These are phyloP conservation scores for Drosophila neutralis DNA, from an alignment of 2,888 invertebrate species.

Conservation along the genomic window DNA sequence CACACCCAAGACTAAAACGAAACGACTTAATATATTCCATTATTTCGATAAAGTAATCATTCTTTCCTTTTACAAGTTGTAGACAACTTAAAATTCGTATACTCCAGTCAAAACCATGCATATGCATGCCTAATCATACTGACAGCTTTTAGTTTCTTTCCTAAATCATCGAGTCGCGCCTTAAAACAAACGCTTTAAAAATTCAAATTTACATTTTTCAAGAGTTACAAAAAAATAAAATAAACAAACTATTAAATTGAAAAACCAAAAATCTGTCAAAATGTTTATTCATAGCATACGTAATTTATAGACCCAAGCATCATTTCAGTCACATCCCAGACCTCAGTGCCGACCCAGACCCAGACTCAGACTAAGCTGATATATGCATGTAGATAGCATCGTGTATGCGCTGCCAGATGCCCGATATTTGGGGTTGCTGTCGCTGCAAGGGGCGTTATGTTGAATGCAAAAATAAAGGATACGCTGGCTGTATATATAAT, in stretches of 20 bases:
- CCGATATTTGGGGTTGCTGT: constrained; percentile 41
- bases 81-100: constrained; percentile 7
- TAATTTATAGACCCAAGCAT: constrained; percentile 47
- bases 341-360: constrained; percentile 1
- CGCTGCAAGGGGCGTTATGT: constrained; percentile 42
- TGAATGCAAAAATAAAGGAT: constrained; percentile 67
- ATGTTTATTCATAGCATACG: constrained; percentile 79
- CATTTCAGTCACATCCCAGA: constrained; percentile 21
- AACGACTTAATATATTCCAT: not conserved
- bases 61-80: constrained; percentile 11
- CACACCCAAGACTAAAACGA: not conserved
- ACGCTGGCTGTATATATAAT: constrained; percentile 80
- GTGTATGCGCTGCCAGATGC: constrained; percentile 21
- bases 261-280: constrained; percentile 74
- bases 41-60: not conserved
- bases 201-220: constrained; percentile 58
- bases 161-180: constrained; percentile 54
- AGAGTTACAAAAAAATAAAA: constrained; percentile 44
- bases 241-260: constrained; percentile 63
- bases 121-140: constrained; percentile 55
- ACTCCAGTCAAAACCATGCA: constrained; percentile 19
- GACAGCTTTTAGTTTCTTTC: constrained; percentile 36
- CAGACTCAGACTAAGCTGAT: constrained; percentile 11
- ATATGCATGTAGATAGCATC: constrained; percentile 9
- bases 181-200: constrained; percentile 50